phyloP scores from a whole-genome alignment of 2,113 vertebrate genomes.

The Melanotaenia duboulayi region DNA sequence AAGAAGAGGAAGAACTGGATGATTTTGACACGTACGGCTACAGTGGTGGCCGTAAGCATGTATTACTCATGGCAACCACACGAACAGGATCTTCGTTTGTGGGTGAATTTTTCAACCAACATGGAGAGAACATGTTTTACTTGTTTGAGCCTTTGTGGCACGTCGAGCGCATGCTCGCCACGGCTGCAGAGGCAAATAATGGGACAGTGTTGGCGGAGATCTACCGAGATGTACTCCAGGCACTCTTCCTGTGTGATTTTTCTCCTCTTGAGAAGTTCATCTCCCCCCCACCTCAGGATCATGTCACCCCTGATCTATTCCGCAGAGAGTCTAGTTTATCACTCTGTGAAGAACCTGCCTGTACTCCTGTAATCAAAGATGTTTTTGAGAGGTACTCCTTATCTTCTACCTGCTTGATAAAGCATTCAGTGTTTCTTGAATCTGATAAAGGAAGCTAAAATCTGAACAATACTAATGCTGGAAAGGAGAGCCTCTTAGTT shows the following conservation, averaged over 20 bases:
- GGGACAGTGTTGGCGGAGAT: conserved; percentile 83
- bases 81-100: conserved; percentile 96
- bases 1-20: conserved; percentile 53
- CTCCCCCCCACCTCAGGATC: conserved; percentile 84
- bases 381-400: conserved; percentile 86
- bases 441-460: background rate
- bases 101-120: conserved; percentile 97
- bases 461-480: no score
- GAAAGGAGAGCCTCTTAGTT: no score
- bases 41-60: conserved; percentile 80
- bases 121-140: conserved; percentile 92
- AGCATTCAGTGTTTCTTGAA: background rate
- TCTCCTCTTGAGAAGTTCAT: conserved; percentile 92
- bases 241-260: conserved; percentile 92
- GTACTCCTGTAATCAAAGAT: conserved; percentile 86
- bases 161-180: conserved; percentile 86
- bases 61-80: conserved; percentile 93
- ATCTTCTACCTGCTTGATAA: conserved; percentile 1
- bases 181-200: conserved; percentile 80
- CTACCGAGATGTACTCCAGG: conserved; percentile 91
- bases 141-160: conserved; percentile 97
- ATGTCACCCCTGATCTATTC: conserved; percentile 89
- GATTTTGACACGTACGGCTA: background rate
- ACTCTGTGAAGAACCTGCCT: conserved; percentile 91
- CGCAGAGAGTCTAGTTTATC: conserved; percentile 92